Evolutionary conservation across 2,888 invertebrate genomes (phyloP).

Genomic region (Lampropteryx suffumata): DNA sequence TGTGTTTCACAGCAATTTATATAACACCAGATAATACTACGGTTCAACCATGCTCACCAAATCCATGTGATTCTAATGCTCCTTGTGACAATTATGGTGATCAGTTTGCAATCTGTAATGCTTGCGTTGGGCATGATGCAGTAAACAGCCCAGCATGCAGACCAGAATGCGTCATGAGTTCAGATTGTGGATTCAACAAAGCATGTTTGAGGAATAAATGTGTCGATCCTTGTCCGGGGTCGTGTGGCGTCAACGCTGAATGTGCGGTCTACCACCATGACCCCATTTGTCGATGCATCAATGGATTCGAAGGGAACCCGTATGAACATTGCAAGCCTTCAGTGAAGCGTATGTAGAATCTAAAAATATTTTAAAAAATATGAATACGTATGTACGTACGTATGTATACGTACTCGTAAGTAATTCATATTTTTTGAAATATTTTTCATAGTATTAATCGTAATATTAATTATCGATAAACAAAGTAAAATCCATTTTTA

Average conservation of each 20-base stretch:
- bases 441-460: no score
- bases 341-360: constrained; percentile 73
- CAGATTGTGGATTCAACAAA: constrained; percentile 90
- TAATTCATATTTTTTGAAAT: no score
- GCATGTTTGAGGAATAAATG: constrained; percentile 90
- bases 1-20: constrained; percentile 62
- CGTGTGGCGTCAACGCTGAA: constrained; percentile 88
- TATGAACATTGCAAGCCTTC: constrained; percentile 88
- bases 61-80: constrained; percentile 88
- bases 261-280: constrained; percentile 88
- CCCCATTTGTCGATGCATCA: constrained; percentile 87
- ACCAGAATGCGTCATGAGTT: constrained; percentile 91
- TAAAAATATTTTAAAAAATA: no score
- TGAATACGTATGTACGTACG: no score
- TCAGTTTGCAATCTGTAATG: constrained; percentile 90
- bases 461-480: no score
- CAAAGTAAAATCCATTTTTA: constrained; percentile 25
- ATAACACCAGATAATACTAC: constrained; percentile 84
- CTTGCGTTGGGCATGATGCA: constrained; percentile 87
- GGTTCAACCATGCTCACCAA: constrained; percentile 88
- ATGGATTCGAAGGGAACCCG: constrained; percentile 88
- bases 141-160: constrained; percentile 88
- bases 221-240: constrained; percentile 90
- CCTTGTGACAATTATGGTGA: constrained; percentile 88
- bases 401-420: no score